Conservation (phyloP, 1,140 invertebrate species). For the Sipha flava region DNA sequence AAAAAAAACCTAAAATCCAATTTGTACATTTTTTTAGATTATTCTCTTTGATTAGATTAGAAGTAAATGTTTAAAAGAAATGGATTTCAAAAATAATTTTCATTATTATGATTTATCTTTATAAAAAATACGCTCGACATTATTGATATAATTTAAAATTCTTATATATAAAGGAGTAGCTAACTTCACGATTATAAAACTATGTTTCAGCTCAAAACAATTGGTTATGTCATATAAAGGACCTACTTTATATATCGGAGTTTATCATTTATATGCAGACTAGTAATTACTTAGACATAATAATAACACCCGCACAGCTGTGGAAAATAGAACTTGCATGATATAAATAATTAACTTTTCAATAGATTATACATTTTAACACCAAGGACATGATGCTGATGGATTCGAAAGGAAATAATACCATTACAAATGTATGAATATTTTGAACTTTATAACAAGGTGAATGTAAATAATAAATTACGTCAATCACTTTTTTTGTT, state of each 20-base stretch:
- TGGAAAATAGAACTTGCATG: neutral
- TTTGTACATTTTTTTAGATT: no score
- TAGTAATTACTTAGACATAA: neutral
- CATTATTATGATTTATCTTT: no score
- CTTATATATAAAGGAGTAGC: no score
- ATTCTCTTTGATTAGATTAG: no score
- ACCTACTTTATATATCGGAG: neutral
- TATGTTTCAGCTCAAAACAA: neutral
- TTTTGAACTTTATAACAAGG: neutral
- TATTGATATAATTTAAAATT: no score
- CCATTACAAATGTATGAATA: neutral
- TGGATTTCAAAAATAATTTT: no score
- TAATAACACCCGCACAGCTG: neutral
- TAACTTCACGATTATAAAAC: no score
- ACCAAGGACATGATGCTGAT: neutral
- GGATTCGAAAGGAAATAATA: neutral
- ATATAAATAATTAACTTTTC: neutral
- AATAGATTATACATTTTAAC: neutral
- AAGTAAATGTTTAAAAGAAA: no score
- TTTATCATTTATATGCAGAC: neutral
- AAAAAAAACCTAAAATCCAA: no score
- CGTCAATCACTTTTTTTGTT: no score
- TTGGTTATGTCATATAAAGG: neutral
- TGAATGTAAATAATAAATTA: no score
- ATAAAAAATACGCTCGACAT: no score